These are phyloP conservation scores for Stenichneumon culpator DNA, from an alignment of 2,888 invertebrate genomes.

Conservation along the genomic window DNA sequence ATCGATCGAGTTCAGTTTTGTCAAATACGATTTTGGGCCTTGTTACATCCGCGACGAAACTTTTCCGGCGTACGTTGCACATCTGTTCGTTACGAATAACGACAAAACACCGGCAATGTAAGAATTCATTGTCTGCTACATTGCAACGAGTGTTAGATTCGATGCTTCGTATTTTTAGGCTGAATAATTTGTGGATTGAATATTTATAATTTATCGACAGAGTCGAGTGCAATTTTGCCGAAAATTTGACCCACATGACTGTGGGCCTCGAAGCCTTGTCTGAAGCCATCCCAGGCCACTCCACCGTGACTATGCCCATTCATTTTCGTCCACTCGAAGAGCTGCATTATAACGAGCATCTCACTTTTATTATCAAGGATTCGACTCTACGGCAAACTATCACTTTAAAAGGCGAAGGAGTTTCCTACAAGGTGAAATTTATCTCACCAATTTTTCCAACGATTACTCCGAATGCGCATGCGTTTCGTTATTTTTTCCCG, in stretches of 20 bases:
- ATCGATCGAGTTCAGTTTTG: slow-evolving; percentile 88
- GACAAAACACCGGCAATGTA: slow-evolving; percentile 81
- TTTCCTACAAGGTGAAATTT: slow-evolving; percentile 76
- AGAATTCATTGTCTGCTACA: slow-evolving; percentile 54
- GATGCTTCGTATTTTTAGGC: not conserved
- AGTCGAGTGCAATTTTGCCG: slow-evolving; percentile 85
- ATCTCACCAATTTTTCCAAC: not conserved
- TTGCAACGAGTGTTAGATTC: not conserved
- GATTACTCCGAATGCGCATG: not conserved
- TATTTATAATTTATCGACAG: slow-evolving; percentile 79
- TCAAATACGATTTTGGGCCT: slow-evolving; percentile 89
- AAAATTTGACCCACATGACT: slow-evolving; percentile 86
- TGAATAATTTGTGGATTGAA: not conserved
- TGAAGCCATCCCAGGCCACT: slow-evolving; percentile 84
- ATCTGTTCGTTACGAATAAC: slow-evolving; percentile 83
- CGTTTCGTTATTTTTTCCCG: not conserved
- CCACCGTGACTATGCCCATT: slow-evolving; percentile 85
- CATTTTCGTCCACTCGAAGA: slow-evolving; percentile 87
- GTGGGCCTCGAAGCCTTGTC: slow-evolving; percentile 84
- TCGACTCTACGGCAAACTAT: slow-evolving; percentile 86
- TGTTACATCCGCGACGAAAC: slow-evolving; percentile 88
- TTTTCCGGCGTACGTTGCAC: slow-evolving; percentile 84
- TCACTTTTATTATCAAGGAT: slow-evolving; percentile 86
- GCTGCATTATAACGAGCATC: slow-evolving; percentile 85
- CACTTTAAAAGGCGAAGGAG: slow-evolving; percentile 87